phyloP scores from a whole-genome alignment of 2,113 vertebrate genomes.

The Trematomus loennbergii region DNA sequence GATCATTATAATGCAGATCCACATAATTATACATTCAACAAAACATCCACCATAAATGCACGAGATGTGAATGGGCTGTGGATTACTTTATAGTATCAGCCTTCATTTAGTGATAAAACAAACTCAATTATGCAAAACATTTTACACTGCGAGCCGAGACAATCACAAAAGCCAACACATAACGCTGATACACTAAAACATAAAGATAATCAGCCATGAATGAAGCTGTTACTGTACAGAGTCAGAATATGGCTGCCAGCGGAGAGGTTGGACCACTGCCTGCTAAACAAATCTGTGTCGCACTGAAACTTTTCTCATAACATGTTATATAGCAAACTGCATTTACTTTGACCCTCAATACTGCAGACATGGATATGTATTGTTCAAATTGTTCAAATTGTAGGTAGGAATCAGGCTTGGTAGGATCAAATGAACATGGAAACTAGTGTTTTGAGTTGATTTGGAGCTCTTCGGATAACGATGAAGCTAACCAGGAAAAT shows the following conservation, averaged over 20 bases:
- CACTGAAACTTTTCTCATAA: background rate
- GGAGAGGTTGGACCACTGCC: constrained; percentile 14
- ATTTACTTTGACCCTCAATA: background rate
- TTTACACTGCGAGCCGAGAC: background rate
- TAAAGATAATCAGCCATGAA: constrained; percentile 4
- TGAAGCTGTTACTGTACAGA: background rate
- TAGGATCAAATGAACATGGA: background rate
- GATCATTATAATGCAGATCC: background rate
- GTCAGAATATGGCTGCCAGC: background rate
- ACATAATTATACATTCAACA: background rate
- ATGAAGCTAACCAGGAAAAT: too few species aligned
- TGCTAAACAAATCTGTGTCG: background rate
- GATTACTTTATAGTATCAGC: background rate
- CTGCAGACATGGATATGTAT: background rate
- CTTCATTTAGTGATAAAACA: background rate
- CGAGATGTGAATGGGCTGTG: background rate
- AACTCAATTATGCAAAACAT: constrained; percentile 11
- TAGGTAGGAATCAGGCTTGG: background rate
- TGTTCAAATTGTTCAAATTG: background rate
- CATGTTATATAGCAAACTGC: background rate
- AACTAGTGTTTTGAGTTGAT: background rate
- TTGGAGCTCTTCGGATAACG: too few species aligned
- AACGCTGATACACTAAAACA: constrained; percentile 5
- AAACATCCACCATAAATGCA: background rate
- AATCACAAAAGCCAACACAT: background rate